Conservation (phyloP, 2,113 vertebrate species). For the Heptranchias perlo region DNA sequence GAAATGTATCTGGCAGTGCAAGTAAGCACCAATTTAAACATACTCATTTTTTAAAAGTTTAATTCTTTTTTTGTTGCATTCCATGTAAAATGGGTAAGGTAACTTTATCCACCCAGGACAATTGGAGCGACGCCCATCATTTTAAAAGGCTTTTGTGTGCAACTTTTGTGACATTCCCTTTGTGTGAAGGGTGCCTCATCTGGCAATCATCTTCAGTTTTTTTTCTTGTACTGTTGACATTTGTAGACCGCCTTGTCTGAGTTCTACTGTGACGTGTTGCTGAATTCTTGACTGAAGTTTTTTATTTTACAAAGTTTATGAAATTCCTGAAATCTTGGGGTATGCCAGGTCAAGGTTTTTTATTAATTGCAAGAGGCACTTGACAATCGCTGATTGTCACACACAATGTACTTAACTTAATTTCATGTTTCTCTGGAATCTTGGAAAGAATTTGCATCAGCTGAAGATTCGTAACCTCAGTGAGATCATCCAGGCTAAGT, state of each 20-base stretch:
- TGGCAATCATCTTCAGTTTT: not conserved
- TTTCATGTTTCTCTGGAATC: too few species aligned
- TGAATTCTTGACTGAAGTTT: not conserved
- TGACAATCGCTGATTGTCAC: not conserved
- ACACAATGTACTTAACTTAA: too few species aligned
- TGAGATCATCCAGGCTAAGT: too few species aligned
- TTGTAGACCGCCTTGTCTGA: not conserved
- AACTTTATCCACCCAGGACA: not conserved
- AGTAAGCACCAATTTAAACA: slow-evolving; percentile 58
- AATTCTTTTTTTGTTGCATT: not conserved
- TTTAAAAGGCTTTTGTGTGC: slow-evolving; percentile 34
- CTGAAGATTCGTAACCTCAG: too few species aligned
- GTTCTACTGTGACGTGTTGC: not conserved
- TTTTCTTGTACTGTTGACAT: not conserved
- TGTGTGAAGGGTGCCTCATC: slow-evolving; percentile 29
- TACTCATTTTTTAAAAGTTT: not conserved
- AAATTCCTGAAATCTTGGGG: not conserved
- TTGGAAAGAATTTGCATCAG: too few species aligned
- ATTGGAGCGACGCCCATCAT: not conserved
- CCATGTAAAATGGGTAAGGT: not conserved
- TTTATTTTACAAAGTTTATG: not conserved
- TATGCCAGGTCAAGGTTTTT: not conserved
- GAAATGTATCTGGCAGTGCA: slow-evolving; percentile 98
- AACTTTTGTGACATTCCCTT: too few species aligned
- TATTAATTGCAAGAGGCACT: not conserved